These are phyloP conservation scores for Apotomis betuletana DNA, from an alignment of 2,888 invertebrate species.

Conservation along the genomic window DNA sequence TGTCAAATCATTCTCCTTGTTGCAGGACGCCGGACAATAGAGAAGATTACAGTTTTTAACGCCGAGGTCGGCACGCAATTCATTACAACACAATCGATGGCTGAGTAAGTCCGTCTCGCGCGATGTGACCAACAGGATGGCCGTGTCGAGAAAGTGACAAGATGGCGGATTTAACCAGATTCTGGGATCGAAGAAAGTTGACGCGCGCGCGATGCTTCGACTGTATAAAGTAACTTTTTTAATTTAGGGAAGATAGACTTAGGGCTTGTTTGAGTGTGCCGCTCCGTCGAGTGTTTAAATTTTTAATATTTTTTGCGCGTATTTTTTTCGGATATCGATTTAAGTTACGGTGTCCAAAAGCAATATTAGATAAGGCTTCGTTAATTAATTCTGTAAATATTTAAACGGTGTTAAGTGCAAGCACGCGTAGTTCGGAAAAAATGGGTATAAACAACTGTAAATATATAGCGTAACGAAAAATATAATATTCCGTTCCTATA, in stretches of 20 bases:
- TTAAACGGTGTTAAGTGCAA: slow-evolving; percentile 29
- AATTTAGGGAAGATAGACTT: slow-evolving; percentile 58
- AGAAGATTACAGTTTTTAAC: slow-evolving; percentile 57
- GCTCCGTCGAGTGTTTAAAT: slow-evolving; percentile 51
- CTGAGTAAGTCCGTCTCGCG: slow-evolving; percentile 26
- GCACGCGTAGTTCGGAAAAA: slow-evolving; percentile 57
- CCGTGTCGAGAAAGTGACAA: slow-evolving; percentile 24
- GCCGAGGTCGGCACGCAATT: slow-evolving; percentile 50
- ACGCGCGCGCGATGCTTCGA: slow-evolving; percentile 67
- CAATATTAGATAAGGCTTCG: slow-evolving; percentile 64
- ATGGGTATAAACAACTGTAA: slow-evolving; percentile 60
- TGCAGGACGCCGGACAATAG: slow-evolving; percentile 62
- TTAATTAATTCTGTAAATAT: slow-evolving; percentile 46
- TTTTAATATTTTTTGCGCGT: slow-evolving; percentile 45
- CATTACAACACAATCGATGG: slow-evolving; percentile 59
- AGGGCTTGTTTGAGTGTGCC: slow-evolving; percentile 77
- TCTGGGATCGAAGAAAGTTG: slow-evolving; percentile 76
- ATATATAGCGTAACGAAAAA: slow-evolving; percentile 42
- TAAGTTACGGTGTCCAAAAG: slow-evolving; percentile 54
- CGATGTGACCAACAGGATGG: slow-evolving; percentile 43
- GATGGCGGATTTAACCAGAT: slow-evolving; percentile 60
- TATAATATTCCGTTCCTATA: slow-evolving; percentile 68
- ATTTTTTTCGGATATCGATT: slow-evolving; percentile 22
- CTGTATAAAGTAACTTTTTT: slow-evolving; percentile 65
- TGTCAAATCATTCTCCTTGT: slow-evolving; percentile 56